These are phyloP conservation scores for Machimus atricapillus DNA, from an alignment of 2,888 invertebrate genomes.

Conservation along the genomic window DNA sequence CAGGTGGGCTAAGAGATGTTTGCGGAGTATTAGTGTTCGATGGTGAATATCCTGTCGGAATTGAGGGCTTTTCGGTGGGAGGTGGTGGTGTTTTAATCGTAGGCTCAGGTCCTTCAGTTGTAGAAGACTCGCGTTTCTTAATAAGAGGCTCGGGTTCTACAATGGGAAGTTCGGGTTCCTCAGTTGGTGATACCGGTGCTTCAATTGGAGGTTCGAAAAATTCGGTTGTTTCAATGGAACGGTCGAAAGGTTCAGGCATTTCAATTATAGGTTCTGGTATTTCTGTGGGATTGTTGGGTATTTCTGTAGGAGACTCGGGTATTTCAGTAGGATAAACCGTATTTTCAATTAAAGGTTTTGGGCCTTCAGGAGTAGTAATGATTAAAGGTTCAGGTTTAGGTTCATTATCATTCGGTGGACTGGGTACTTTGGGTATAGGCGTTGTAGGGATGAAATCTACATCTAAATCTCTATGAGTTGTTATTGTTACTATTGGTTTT, in stretches of 20 bases:
- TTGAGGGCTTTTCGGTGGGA: background rate
- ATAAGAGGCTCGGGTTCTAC: background rate
- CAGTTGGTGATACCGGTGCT: background rate
- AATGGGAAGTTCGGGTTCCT: background rate
- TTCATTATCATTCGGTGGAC: background rate
- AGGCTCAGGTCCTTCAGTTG: background rate
- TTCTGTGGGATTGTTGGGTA: too few species aligned
- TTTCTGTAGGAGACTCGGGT: background rate
- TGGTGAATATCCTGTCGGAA: background rate
- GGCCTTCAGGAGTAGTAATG: background rate
- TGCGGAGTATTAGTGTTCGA: background rate
- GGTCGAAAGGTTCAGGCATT: background rate
- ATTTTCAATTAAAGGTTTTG: background rate
- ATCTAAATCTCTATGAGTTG: background rate
- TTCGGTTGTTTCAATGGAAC: background rate
- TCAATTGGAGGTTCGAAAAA: background rate
- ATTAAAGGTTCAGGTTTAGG: background rate
- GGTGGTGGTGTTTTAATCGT: background rate
- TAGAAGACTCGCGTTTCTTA: background rate
- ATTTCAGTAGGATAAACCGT: background rate
- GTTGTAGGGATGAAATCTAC: background rate
- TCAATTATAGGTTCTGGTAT: too few species aligned
- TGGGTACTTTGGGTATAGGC: background rate
- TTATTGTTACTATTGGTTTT: background rate
- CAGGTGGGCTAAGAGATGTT: background rate